Conservation (phyloP, 2,888 invertebrate species). For the Achlya flavicornis region DNA sequence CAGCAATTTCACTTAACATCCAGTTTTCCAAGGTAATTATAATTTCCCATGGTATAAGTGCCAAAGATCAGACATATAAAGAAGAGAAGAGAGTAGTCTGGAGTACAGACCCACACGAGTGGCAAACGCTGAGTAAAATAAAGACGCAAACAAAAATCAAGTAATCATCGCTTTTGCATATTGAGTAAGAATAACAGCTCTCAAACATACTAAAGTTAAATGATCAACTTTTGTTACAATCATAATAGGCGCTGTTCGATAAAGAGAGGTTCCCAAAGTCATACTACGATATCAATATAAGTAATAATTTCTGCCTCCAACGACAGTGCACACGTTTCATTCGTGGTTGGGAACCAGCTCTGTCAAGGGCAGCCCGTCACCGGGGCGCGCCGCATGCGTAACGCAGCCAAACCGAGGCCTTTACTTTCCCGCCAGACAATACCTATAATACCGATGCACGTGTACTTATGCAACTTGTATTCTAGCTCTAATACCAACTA, state of each 20-base stretch:
- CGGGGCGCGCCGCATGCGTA: conserved; percentile 45
- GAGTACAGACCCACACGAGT: too few relatives aligned
- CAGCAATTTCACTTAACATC: not conserved
- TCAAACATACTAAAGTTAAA: too few relatives aligned
- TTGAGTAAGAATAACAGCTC: too few relatives aligned
- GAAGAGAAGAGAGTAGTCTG: too few relatives aligned
- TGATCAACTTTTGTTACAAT: too few relatives aligned
- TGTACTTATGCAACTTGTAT: conserved; percentile 28
- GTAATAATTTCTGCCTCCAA: conserved; percentile 26
- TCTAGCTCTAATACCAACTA: conserved; percentile 17
- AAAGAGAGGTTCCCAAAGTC: conserved; percentile 10
- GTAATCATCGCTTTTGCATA: too few relatives aligned
- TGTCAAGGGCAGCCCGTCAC: conserved; percentile 79
- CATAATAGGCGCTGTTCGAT: too few relatives aligned
- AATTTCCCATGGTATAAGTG: too few relatives aligned
- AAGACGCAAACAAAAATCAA: too few relatives aligned
- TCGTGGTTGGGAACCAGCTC: conserved; percentile 59
- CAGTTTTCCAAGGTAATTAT: too few relatives aligned
- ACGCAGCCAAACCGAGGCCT: conserved; percentile 64
- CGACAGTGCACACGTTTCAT: conserved; percentile 21
- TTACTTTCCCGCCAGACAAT: conserved; percentile 68
- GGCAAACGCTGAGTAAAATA: too few relatives aligned
- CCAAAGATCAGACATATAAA: too few relatives aligned
- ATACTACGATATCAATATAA: conserved; percentile 15
- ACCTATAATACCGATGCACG: conserved; percentile 30